Evolutionary conservation across 2,888 invertebrate genomes (phyloP), one percentile per base, ranked within the genome.

Genomic region (Adelphocoris suturalis): DNA sequence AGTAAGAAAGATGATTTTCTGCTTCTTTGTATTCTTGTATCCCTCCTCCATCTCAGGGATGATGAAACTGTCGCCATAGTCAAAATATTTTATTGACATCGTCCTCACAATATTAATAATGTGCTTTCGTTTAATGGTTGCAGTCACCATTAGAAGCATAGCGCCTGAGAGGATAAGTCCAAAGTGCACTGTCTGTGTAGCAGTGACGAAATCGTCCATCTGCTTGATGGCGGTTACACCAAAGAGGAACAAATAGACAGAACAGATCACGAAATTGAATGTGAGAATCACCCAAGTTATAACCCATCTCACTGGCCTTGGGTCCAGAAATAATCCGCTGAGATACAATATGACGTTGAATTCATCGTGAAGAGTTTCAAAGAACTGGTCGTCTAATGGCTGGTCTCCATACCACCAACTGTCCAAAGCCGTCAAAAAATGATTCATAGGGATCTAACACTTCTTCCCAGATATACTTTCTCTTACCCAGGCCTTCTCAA

Each of bases 21-120:
- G 68, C n/a, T 28, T 68, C n/a, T 61, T 23, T 52, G 48, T 46
- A 23, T 1, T 81, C 23, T n/a, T 81, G 7, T 46, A 7, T 48
- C 48, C 81, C 19, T 47, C 81, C 13, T 19, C 23, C 86, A 86
- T 86, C 37, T 86, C 86, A 12, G 86, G 61, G 37, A 86, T 61
- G n/a, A 37, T 68, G 19, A 68, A 86, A 61, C 47, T 47, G 37
- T 61, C 68, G 4, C 46, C 68, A 46, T 86, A 86, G 68, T 86
- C 86, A n/a, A 57, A 86, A 19, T 57, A 86, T 5, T 46, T 23
- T 0, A 46, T 46, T 16, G 68, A 27, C 28, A 86, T 86, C 11
- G 46, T 16, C 1, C 23, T 68, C 13, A 86, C 37, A 23, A 9
- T 37, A 19, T 28, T 4, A 9, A 68, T 68, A n/a, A 86, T 7